Conservation (phyloP, 2,888 invertebrate genomes). For the Oscheius sp. region DNA sequence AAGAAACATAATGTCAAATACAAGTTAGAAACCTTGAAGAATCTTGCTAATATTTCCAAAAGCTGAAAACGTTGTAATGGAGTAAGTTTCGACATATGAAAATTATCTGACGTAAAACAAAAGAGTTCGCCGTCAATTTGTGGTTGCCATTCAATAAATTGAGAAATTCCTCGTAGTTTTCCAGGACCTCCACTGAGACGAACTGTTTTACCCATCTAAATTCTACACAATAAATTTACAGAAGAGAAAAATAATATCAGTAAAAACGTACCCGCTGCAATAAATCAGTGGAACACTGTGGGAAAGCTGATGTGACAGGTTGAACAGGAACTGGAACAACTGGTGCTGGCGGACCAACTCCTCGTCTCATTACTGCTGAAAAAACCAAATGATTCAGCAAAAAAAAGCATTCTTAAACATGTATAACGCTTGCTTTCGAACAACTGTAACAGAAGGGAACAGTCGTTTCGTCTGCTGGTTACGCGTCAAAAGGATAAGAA, state of each 20-base stretch:
- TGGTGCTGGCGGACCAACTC: constrained; percentile 3
- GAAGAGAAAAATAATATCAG: neutral
- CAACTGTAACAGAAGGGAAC: neutral
- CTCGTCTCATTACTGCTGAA: constrained; percentile 6
- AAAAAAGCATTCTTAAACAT: neutral
- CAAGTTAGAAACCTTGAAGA: constrained; percentile 36
- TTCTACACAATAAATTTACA: no score
- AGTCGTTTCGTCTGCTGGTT: neutral
- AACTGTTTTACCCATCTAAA: constrained; percentile 37
- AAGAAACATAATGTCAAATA: neutral
- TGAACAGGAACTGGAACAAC: neutral
- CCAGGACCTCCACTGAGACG: constrained; percentile 14
- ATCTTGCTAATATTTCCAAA: constrained; percentile 35
- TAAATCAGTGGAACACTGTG: constrained; percentile 19
- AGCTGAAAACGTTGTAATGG: constrained; percentile 41
- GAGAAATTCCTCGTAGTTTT: constrained; percentile 6
- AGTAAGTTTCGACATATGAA: constrained; percentile 35
- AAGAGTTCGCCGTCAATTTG: constrained; percentile 51
- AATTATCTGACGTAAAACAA: constrained; percentile 42
- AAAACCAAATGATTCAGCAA: neutral
- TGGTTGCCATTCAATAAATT: constrained; percentile 42
- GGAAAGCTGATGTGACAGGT: no score
- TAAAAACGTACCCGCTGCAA: constrained; percentile 19
- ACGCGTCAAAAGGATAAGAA: no score
- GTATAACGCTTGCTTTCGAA: neutral